These are phyloP conservation scores for Acanthopagrus latus DNA, from an alignment of 2,797 vertebrate species.

Conservation along the genomic window DNA sequence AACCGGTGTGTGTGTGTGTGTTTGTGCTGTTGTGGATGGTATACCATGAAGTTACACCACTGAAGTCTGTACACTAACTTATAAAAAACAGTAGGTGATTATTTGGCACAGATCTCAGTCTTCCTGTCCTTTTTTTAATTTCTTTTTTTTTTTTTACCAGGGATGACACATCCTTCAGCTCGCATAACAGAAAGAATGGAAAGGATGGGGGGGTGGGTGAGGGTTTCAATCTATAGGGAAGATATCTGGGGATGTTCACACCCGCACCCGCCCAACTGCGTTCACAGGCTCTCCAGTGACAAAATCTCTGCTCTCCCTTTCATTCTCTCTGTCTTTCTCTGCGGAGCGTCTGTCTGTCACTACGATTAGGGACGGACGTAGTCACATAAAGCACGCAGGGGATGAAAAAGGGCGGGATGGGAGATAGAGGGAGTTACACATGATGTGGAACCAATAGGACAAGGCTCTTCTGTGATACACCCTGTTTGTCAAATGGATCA, in stretches of 20 bases:
- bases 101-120: slow-evolving; percentile 16
- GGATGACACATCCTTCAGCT: slow-evolving; percentile 38
- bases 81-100: slow-evolving; percentile 25
- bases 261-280: slow-evolving; percentile 53
- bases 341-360: slow-evolving; percentile 85
- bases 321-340: slow-evolving; percentile 80
- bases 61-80: slow-evolving; percentile 4
- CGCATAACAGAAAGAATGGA: slow-evolving; percentile 22
- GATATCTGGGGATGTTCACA: slow-evolving; percentile 64
- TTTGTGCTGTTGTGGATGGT: slow-evolving; percentile 37
- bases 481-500: slow-evolving; percentile 66
- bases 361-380: slow-evolving; percentile 82
- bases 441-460: slow-evolving; percentile 79
- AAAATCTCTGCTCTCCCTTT: slow-evolving; percentile 77
- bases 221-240: slow-evolving; percentile 49
- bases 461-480: slow-evolving; percentile 72
- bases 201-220: slow-evolving; percentile 44
- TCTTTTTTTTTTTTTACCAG: slow-evolving; percentile 5
- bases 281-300: slow-evolving; percentile 71
- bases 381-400: slow-evolving; percentile 76
- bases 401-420: slow-evolving; percentile 77
- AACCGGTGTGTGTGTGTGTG: slow-evolving; percentile 49
- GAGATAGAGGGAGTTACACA: slow-evolving; percentile 72
- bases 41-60: slow-evolving; percentile 36
- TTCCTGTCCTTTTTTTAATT: no score